These are phyloP conservation scores for Colaptes auratus DNA, from an alignment of 2,113 vertebrate genomes.

Conservation along the genomic window DNA sequence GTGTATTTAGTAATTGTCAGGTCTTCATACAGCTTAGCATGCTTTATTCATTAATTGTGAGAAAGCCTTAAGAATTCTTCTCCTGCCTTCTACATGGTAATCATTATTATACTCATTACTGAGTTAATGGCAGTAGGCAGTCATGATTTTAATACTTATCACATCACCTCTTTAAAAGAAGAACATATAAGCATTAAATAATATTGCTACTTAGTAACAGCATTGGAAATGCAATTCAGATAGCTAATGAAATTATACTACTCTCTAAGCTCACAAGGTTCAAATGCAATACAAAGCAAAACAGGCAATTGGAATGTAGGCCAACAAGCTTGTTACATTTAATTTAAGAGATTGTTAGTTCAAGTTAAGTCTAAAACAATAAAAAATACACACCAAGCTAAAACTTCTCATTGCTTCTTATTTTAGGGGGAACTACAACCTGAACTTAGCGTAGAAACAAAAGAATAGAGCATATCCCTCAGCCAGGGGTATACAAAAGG, in stretches of 20 bases:
- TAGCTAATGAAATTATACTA: not conserved
- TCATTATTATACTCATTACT: not conserved
- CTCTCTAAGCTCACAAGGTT: not conserved
- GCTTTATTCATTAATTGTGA: not conserved
- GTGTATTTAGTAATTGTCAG: not conserved
- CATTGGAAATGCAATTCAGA: not conserved
- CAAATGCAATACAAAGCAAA: not conserved
- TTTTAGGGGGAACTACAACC: not conserved
- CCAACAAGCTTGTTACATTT: not conserved
- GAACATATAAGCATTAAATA: not conserved
- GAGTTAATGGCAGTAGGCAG: not conserved
- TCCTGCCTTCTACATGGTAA: not conserved
- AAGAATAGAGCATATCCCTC: not conserved
- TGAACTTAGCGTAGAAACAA: not conserved
- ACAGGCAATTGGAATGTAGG: not conserved
- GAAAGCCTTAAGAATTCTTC: conserved; percentile 11
- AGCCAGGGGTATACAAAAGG: not conserved
- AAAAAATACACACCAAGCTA: not conserved
- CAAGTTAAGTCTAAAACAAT: not conserved
- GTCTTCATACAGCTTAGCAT: not conserved
- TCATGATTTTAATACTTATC: not conserved
- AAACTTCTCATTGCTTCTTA: not conserved
- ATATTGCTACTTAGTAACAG: not conserved
- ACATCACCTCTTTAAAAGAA: not conserved
- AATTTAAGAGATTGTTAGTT: not conserved